Evolutionary conservation across 2,113 vertebrate species (phyloP).

Genomic region (Addax nasomaculatus): DNA sequence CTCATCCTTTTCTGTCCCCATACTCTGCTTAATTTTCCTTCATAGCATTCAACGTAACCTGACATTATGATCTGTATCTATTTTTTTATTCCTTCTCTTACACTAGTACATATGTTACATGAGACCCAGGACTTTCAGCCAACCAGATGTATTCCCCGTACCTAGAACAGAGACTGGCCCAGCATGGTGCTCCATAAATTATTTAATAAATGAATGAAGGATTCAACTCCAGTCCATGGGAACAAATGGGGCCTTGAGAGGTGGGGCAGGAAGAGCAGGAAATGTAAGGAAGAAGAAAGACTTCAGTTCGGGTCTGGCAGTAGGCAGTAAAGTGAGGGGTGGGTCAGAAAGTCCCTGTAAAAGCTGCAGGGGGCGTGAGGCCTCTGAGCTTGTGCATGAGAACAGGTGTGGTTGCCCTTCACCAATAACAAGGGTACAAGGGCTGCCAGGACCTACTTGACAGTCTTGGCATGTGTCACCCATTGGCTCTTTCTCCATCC

Average conservation of each 20-base stretch:
- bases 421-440: background rate
- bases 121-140: background rate
- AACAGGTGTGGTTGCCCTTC: background rate
- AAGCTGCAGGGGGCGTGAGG: background rate
- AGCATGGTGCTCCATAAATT: background rate
- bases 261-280: background rate
- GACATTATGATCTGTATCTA: background rate
- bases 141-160: background rate
- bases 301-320: background rate
- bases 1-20: background rate
- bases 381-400: background rate
- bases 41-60: background rate
- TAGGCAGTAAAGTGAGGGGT: background rate
- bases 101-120: background rate
- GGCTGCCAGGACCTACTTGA: background rate
- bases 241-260: background rate
- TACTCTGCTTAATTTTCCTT: background rate
- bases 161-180: background rate
- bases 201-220: background rate
- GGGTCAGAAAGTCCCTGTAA: background rate
- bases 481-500: background rate
- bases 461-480: background rate
- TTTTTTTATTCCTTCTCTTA: background rate
- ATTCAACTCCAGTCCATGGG: background rate
- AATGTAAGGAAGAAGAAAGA: background rate